A percentile compares a stretch with the other conserved stretches of the same genome.
Conservation (phyloP, 2,888 invertebrate species). For the Drosophila borborema region DNA sequence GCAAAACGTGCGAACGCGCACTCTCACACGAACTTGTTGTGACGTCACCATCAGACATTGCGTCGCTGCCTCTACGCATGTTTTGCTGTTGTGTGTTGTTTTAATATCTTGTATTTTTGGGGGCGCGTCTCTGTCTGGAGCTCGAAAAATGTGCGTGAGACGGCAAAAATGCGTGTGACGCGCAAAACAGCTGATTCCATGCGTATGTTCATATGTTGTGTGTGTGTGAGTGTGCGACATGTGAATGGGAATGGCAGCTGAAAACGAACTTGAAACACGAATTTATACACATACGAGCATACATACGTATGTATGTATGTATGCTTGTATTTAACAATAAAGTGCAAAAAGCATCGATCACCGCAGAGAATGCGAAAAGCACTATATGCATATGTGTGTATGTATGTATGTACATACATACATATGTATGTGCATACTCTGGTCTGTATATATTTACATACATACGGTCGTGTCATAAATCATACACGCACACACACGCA, state of each 20-base stretch:
- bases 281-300: neutral
- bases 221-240: neutral
- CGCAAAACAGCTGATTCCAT: constrained; percentile 46
- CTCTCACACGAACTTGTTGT: constrained; percentile 51
- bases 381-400: neutral
- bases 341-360: constrained; percentile 23
- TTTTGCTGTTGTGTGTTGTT: constrained; percentile 26
- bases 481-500: constrained; percentile 5
- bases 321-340: constrained; percentile 18
- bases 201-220: neutral
- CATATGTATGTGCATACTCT: constrained; percentile 9
- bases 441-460: neutral
- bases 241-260: constrained; percentile 6
- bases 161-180: constrained; percentile 41
- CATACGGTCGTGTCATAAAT: constrained; percentile 22
- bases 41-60: constrained; percentile 45
- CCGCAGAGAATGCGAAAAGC: constrained; percentile 1
- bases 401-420: neutral
- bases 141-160: constrained; percentile 30
- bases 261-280: neutral
- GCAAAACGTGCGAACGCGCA: constrained; percentile 18
- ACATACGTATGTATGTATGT: neutral
- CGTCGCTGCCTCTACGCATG: constrained; percentile 52
- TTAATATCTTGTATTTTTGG: constrained; percentile 37
- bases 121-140: constrained; percentile 54